Evolutionary conservation across 1,140 invertebrate species (phyloP).

Genomic region (Pogonomyrmex barbatus): DNA sequence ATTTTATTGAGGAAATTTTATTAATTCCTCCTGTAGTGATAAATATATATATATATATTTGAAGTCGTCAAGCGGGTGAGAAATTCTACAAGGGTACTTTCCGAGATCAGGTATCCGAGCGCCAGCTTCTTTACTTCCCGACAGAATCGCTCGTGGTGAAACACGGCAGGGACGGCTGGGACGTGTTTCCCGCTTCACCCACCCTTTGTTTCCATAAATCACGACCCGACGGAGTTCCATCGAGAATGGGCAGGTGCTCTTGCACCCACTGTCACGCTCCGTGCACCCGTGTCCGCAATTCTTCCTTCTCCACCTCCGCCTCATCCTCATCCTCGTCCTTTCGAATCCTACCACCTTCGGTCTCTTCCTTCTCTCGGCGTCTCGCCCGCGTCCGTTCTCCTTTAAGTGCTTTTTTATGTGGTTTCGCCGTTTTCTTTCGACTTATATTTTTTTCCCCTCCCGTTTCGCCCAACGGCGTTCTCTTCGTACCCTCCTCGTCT

Average conservation of each 20-base stretch:
- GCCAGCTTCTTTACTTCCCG: constrained; percentile 9
- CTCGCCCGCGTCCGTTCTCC: constrained; percentile 59
- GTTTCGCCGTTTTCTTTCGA: constrained; percentile 81
- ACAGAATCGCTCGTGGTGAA: constrained; percentile 46
- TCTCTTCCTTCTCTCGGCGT: background rate
- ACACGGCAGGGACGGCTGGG: constrained; percentile 43
- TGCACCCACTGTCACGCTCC: constrained; percentile 85
- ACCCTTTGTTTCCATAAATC: constrained; percentile 83
- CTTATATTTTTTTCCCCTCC: constrained; percentile 75
- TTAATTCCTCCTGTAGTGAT: background rate
- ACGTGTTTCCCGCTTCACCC: constrained; percentile 72
- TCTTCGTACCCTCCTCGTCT: background rate
- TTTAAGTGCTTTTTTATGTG: constrained; percentile 84
- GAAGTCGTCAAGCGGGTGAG: constrained; percentile 11
- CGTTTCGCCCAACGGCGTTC: constrained; percentile 51
- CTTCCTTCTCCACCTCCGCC: constrained; percentile 59
- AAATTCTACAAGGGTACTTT: background rate
- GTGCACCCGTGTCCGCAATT: constrained; percentile 83
- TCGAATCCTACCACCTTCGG: constrained; percentile 28
- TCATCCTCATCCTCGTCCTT: constrained; percentile 41
- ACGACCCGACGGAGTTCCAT: constrained; percentile 69
- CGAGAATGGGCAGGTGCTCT: constrained; percentile 85
- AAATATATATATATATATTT: background rate
- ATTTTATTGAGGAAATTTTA: background rate
- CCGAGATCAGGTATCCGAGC: constrained; percentile 42